Percentiles rank a stretch among this genome's conserved stretches.
These are phyloP conservation scores for Dreissena rostriformis DNA, from an alignment of 1,140 invertebrate genomes.

Conservation along the genomic window DNA sequence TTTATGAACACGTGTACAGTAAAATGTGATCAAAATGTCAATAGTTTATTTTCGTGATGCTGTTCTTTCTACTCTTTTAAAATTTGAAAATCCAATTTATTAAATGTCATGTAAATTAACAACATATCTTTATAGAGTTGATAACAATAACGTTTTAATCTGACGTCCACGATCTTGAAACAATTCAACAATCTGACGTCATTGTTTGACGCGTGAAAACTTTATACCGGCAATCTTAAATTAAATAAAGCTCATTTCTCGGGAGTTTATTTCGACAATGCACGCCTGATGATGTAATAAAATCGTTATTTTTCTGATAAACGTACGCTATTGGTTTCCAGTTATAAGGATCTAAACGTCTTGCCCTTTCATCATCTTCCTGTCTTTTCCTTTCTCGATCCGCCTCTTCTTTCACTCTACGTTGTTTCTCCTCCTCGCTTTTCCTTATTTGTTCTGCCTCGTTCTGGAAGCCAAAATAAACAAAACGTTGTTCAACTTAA, in stretches of 20 bases:
- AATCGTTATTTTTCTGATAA: background rate
- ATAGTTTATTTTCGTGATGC: too few relatives aligned
- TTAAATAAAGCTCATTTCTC: background rate
- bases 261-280: background rate
- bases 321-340: slow-evolving; percentile 28
- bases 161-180: background rate
- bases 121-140: background rate
- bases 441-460: slow-evolving; percentile 1
- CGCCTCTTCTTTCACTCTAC: background rate
- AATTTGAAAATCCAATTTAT: too few relatives aligned
- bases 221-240: background rate
- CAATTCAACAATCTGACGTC: background rate
- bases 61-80: too few relatives aligned
- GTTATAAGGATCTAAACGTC: slow-evolving; percentile 21
- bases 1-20: too few relatives aligned
- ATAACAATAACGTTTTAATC: background rate
- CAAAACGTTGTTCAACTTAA: too few relatives aligned
- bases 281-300: background rate
- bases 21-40: too few relatives aligned
- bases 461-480: background rate
- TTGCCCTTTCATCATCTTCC: slow-evolving; percentile 22
- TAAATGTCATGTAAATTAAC: too few relatives aligned
- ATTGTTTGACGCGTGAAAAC: background rate
- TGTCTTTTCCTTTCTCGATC: background rate
- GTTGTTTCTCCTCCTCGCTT: slow-evolving; percentile 9